Percentiles rank a stretch among this genome's conserved stretches.
Conservation (phyloP, 2,113 vertebrate genomes). For the Tragelaphus scriptus region DNA sequence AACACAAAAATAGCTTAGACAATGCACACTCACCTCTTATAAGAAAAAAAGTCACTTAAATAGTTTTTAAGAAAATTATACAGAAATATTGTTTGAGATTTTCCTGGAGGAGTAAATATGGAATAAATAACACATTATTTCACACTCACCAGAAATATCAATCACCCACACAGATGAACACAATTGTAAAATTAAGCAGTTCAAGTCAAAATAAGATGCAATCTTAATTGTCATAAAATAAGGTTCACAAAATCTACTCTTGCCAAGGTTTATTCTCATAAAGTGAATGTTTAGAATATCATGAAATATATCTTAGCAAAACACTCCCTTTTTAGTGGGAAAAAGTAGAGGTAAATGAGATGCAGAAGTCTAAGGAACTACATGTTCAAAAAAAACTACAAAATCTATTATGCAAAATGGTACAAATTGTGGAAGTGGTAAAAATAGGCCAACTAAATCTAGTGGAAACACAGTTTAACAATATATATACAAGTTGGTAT, state of each 20-base stretch:
- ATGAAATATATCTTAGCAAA: neutral
- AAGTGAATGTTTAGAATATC: conserved; percentile 26
- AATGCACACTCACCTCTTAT: neutral
- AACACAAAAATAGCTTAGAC: neutral
- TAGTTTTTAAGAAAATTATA: neutral
- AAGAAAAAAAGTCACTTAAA: neutral
- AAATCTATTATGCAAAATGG: neutral
- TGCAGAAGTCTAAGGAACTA: neutral
- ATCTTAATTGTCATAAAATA: neutral
- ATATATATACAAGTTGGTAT: neutral
- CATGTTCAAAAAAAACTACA: neutral
- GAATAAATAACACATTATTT: neutral
- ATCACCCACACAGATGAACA: neutral
- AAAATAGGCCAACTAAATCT: conserved; percentile 34
- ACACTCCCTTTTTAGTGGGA: neutral
- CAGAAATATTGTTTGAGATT: neutral
- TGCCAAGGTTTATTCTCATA: neutral
- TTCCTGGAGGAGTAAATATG: neutral
- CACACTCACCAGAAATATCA: neutral
- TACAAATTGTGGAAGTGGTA: neutral
- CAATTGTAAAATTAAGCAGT: neutral
- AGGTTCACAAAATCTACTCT: neutral
- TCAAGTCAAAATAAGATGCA: neutral
- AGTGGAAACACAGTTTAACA: neutral
- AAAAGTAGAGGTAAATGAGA: neutral